These are phyloP conservation scores for Athalia rosae DNA, from an alignment of 2,888 invertebrate species.

Conservation along the genomic window DNA sequence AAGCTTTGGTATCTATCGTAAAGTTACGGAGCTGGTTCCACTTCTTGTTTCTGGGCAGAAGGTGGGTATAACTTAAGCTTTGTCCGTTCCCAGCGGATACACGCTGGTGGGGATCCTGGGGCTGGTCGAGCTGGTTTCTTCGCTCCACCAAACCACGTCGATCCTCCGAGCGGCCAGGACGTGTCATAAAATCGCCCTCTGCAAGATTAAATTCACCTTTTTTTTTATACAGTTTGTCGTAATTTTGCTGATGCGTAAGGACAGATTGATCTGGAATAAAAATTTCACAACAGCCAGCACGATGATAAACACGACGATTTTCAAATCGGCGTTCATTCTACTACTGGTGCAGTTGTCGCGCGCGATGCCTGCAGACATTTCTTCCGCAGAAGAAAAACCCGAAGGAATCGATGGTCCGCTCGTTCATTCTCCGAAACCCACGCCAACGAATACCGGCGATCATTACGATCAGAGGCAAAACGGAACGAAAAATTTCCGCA, in stretches of 20 bases:
- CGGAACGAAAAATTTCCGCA: constrained; percentile 83
- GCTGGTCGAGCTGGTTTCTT: background rate
- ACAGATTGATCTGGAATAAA: no score
- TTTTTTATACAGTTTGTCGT: no score
- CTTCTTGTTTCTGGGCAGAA: background rate
- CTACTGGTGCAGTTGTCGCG: constrained; percentile 46
- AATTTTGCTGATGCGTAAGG: no score
- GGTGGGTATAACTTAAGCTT: background rate
- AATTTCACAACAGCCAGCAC: no score
- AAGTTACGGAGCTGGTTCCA: constrained; percentile 30
- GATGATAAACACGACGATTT: constrained; percentile 65
- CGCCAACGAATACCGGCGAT: constrained; percentile 49
- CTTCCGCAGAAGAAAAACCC: constrained; percentile 20
- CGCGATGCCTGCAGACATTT: constrained; percentile 38
- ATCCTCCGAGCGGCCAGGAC: constrained; percentile 32
- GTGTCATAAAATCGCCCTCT: background rate
- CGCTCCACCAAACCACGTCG: constrained; percentile 7
- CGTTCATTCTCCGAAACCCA: constrained; percentile 7
- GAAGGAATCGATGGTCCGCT: constrained; percentile 40
- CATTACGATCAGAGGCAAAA: constrained; percentile 86
- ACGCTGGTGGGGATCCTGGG: background rate
- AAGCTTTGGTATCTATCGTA: background rate
- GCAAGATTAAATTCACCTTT: background rate
- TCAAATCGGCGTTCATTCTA: constrained; percentile 58
- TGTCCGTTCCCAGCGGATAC: no score